Evolutionary conservation across 2,888 invertebrate genomes (phyloP).

Genomic region (Eupithecia exiguata): DNA sequence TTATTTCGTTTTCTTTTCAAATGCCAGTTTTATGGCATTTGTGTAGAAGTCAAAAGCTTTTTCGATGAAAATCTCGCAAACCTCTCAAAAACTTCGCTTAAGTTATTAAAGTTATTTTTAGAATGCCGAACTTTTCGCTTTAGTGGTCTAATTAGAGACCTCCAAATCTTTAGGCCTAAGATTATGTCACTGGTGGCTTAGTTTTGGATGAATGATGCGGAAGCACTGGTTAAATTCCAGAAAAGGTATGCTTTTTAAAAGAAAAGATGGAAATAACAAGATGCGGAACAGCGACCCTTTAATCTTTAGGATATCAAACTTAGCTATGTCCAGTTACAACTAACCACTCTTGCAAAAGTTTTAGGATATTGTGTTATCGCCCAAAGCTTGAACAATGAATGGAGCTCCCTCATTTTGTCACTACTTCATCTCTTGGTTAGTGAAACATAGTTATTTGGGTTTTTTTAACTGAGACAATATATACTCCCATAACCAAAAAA

Average conservation of each 20-base stretch:
- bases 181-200: not conserved
- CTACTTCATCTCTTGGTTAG: no score
- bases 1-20: constrained; percentile 25
- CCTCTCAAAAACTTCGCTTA: not conserved
- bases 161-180: not conserved
- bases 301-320: no score
- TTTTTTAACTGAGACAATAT: no score
- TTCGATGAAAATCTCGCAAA: not conserved
- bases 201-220: not conserved
- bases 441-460: no score
- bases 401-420: no score
- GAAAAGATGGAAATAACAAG: not conserved
- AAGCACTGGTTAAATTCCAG: not conserved
- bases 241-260: not conserved
- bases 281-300: not conserved
- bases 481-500: no score
- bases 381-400: no score
- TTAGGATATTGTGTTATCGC: no score
- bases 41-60: not conserved
- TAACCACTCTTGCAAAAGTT: no score
- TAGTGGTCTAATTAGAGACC: not conserved
- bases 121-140: not conserved
- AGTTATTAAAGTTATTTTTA: not conserved
- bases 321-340: no score
- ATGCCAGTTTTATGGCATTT: constrained; percentile 11